A percentile compares a stretch with the other conserved stretches of the same genome.
Conservation (phyloP, 2,113 vertebrate species). For the Hyla sarda region DNA sequence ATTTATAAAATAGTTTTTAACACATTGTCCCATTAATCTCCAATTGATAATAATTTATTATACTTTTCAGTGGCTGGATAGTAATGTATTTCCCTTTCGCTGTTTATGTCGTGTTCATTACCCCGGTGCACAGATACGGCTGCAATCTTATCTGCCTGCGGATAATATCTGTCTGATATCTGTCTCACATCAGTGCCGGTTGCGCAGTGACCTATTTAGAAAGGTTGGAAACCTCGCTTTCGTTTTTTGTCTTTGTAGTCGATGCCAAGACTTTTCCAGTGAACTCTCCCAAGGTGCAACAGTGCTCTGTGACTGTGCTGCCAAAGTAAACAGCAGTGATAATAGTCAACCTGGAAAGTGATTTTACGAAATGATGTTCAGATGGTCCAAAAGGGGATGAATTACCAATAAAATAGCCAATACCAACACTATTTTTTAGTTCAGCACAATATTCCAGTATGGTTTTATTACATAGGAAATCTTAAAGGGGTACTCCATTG, state of each 20-base stretch:
- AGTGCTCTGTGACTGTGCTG: neutral
- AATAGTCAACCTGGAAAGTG: neutral
- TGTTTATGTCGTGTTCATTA: neutral
- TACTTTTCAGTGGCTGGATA: neutral
- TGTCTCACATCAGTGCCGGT: slow-evolving; percentile 11
- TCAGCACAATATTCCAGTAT: too few relatives aligned
- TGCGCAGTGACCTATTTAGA: slow-evolving; percentile 31
- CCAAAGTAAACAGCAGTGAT: neutral
- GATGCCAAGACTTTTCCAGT: neutral
- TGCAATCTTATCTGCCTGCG: slow-evolving; percentile 11
- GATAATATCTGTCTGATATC: slow-evolving; percentile 45
- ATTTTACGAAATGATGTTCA: neutral
- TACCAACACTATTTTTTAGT: too few relatives aligned
- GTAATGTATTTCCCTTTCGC: neutral
- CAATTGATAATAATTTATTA: neutral
- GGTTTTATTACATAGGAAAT: too few relatives aligned
- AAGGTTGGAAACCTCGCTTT: neutral
- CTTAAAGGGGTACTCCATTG: too few relatives aligned
- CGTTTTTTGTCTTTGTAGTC: slow-evolving; percentile 16
- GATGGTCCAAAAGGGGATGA: neutral
- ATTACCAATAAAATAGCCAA: too few relatives aligned
- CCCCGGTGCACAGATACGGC: neutral
- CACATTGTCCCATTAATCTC: neutral
- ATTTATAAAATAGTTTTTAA: neutral
- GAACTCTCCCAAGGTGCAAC: neutral